phyloP scores from a whole-genome alignment of 2,797 vertebrate species.

The Hemitrygon akajei region DNA sequence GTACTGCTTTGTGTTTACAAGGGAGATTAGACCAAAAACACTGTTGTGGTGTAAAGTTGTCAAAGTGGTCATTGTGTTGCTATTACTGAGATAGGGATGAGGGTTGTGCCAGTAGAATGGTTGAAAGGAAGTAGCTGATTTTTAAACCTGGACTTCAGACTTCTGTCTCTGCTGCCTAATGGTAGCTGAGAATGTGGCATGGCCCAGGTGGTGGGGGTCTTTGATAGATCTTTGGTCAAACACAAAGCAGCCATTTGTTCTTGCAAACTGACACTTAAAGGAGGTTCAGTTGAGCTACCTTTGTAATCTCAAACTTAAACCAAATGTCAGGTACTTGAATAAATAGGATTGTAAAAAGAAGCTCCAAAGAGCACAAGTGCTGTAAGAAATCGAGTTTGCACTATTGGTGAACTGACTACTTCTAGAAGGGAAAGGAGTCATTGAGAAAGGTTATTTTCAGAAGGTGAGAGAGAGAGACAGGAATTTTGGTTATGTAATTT shows the following conservation, averaged over 20 bases:
- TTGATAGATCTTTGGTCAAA: background rate
- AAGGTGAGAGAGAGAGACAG: no score
- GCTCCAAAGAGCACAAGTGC: background rate
- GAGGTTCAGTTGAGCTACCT: background rate
- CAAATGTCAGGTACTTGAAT: background rate
- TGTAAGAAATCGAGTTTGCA: background rate
- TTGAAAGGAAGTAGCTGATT: no score
- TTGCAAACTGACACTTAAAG: background rate
- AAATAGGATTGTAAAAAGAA: background rate
- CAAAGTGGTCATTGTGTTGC: no score
- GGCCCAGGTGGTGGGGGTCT: no score
- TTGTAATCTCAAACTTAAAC: background rate
- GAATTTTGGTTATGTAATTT: background rate
- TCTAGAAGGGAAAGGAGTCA: background rate
- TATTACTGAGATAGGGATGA: no score
- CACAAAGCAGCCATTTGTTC: background rate
- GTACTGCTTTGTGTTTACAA: no score
- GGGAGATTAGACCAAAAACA: no score
- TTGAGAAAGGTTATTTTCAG: background rate
- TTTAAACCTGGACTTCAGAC: no score
- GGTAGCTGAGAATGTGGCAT: no score
- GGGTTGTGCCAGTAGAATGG: no score
- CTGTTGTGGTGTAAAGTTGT: no score
- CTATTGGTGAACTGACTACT: background rate
- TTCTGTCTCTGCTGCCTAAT: no score